Evolutionary conservation across 2,797 vertebrate species (phyloP).

Genomic region (Notolepis coatsorum): DNA sequence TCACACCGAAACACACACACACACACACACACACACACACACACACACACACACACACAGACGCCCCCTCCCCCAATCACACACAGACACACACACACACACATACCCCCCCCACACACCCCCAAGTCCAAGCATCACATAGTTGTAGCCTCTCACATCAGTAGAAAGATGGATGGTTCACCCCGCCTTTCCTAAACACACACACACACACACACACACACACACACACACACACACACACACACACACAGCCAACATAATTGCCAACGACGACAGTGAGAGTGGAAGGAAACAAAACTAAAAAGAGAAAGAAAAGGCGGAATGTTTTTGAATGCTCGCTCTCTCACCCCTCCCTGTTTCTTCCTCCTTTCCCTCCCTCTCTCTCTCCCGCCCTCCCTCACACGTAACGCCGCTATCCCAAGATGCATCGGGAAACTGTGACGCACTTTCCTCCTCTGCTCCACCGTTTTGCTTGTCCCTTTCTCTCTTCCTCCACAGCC

Average conservation of each 20-base stretch:
- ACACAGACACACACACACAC: slow-evolving; percentile 28
- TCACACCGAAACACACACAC: no score
- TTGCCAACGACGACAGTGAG: slow-evolving; percentile 25
- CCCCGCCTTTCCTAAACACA: slow-evolving; percentile 47
- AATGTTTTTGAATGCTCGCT: slow-evolving; percentile 60
- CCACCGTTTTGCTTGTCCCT: slow-evolving; percentile 20
- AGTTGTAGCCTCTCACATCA: slow-evolving; percentile 53
- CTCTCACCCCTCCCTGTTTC: slow-evolving; percentile 34
- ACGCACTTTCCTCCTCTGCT: slow-evolving; percentile 54
- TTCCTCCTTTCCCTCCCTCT: slow-evolving; percentile 26
- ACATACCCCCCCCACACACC: slow-evolving; percentile 42
- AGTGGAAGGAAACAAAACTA: slow-evolving; percentile 18
- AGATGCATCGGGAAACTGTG: slow-evolving; percentile 64
- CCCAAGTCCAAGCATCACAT: slow-evolving; percentile 52
- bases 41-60: no score
- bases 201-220: no score
- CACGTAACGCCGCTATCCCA: slow-evolving; percentile 61
- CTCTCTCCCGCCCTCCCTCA: slow-evolving; percentile 37
- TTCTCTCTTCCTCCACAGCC: slow-evolving; percentile 46
- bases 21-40: no score
- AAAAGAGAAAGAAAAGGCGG: slow-evolving; percentile 39
- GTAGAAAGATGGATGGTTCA: slow-evolving; percentile 70
- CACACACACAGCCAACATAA: slow-evolving; percentile 53
- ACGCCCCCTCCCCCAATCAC: no score
- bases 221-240: no score